These are phyloP conservation scores for Gymnodraco acuticeps DNA, from an alignment of 2,797 vertebrate species.

Conservation along the genomic window DNA sequence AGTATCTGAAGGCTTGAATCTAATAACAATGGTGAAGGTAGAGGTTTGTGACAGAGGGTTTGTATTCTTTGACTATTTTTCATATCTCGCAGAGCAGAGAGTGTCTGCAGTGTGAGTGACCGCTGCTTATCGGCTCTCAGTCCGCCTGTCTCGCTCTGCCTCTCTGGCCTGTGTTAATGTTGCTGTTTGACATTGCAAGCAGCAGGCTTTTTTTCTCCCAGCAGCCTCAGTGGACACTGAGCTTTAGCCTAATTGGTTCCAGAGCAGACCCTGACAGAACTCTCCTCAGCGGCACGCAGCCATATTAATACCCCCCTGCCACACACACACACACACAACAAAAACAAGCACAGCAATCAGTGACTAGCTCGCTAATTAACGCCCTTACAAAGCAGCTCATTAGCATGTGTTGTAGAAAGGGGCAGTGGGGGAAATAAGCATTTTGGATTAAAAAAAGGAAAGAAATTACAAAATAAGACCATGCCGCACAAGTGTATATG, in stretches of 20 bases:
- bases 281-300: conserved; percentile 88
- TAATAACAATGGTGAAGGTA: neutral
- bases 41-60: neutral
- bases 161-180: conserved; percentile 77
- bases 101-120: conserved; percentile 49
- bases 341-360: conserved; percentile 97
- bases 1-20: neutral
- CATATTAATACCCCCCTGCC: conserved; percentile 90
- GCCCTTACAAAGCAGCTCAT: conserved; percentile 98
- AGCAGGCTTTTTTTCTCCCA: conserved; percentile 85
- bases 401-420: conserved; percentile 91
- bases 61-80: conserved; percentile 43
- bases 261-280: conserved; percentile 94
- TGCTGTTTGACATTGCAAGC: conserved; percentile 91
- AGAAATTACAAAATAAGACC: conserved; percentile 74
- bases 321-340: conserved; percentile 60
- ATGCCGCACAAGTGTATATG: conserved; percentile 25
- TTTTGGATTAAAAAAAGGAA: conserved; percentile 78
- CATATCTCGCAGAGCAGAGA: conserved; percentile 20
- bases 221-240: conserved; percentile 87
- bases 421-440: conserved; percentile 74
- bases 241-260: conserved; percentile 98
- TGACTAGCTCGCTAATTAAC: conserved; percentile 98
- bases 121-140: conserved; percentile 53
- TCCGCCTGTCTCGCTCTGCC: conserved; percentile 59